These are phyloP conservation scores for Pygocentrus nattereri DNA, from an alignment of 2,797 vertebrate genomes.

Conservation along the genomic window DNA sequence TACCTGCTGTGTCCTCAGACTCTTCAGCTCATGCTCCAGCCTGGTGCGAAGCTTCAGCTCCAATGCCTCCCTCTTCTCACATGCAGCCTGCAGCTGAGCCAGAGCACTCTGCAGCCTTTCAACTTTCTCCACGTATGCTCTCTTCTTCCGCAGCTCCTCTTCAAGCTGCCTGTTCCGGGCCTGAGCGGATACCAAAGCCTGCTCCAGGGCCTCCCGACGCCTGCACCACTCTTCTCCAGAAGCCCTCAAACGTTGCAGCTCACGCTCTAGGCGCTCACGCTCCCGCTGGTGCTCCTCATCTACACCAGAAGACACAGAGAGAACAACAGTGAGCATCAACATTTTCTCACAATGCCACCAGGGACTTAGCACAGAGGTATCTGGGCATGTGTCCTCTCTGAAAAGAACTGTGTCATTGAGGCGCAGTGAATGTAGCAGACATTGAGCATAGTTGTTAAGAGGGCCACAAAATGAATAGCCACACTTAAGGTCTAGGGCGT, in stretches of 20 bases:
- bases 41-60: slow-evolving; percentile 91
- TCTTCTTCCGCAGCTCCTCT: slow-evolving; percentile 91
- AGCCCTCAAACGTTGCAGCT: slow-evolving; percentile 82
- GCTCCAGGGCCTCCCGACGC: slow-evolving; percentile 88
- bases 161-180: slow-evolving; percentile 85
- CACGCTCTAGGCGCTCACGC: slow-evolving; percentile 88
- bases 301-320: slow-evolving; percentile 60
- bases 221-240: slow-evolving; percentile 90
- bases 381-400: slow-evolving; percentile 3
- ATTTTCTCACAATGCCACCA: not conserved
- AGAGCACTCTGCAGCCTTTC: slow-evolving; percentile 92
- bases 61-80: slow-evolving; percentile 92
- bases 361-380: not conserved
- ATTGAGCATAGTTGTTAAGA: slow-evolving; percentile 38
- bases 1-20: slow-evolving; percentile 92
- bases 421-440: slow-evolving; percentile 24
- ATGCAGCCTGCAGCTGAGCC: slow-evolving; percentile 93
- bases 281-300: slow-evolving; percentile 92
- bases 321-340: not conserved
- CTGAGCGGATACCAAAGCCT: slow-evolving; percentile 87
- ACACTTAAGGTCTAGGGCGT: slow-evolving; percentile 54
- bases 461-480: slow-evolving; percentile 55
- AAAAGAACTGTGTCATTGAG: slow-evolving; percentile 16
- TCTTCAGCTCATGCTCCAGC: slow-evolving; percentile 95
- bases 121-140: slow-evolving; percentile 95